These are phyloP conservation scores for Caenorhabditis angaria DNA, from an alignment of 2,888 invertebrate species.

Conservation along the genomic window DNA sequence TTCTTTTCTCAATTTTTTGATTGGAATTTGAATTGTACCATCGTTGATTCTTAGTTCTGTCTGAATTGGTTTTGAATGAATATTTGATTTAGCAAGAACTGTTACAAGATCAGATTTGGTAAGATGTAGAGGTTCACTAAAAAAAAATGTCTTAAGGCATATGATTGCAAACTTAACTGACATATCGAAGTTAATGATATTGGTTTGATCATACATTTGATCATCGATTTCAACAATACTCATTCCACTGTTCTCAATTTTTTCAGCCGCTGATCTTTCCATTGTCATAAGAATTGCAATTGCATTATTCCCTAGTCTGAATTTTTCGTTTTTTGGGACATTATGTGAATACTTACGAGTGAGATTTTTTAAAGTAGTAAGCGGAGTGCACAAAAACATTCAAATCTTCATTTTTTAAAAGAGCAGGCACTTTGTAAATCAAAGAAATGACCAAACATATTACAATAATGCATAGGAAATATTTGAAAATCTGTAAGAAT, in stretches of 20 bases:
- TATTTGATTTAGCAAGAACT: not conserved
- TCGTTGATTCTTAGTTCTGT: not conserved
- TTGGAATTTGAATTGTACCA: conserved; percentile 6
- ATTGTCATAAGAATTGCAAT: conserved; percentile 3
- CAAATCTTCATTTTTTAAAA: not conserved
- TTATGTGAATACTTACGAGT: conserved; percentile 9
- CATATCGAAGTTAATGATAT: not conserved
- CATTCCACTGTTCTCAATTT: not conserved
- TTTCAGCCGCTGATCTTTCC: not conserved
- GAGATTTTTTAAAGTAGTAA: conserved; percentile 4
- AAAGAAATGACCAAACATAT: too few species aligned
- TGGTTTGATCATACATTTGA: not conserved
- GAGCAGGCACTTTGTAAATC: too few species aligned
- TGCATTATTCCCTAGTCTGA: conserved; percentile 5
- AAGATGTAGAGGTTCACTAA: not conserved
- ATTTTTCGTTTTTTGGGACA: not conserved
- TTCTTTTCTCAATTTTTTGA: conserved; percentile 1
- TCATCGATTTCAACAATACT: not conserved
- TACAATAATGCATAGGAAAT: too few species aligned
- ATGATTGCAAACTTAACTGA: conserved; percentile 5
- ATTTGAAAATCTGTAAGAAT: too few species aligned
- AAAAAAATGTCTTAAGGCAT: not conserved
- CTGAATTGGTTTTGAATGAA: not conserved
- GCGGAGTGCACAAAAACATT: conserved; percentile 1
- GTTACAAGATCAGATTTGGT: not conserved